Conservation (phyloP, 2,888 invertebrate genomes). For the Cantharis rufa region DNA sequence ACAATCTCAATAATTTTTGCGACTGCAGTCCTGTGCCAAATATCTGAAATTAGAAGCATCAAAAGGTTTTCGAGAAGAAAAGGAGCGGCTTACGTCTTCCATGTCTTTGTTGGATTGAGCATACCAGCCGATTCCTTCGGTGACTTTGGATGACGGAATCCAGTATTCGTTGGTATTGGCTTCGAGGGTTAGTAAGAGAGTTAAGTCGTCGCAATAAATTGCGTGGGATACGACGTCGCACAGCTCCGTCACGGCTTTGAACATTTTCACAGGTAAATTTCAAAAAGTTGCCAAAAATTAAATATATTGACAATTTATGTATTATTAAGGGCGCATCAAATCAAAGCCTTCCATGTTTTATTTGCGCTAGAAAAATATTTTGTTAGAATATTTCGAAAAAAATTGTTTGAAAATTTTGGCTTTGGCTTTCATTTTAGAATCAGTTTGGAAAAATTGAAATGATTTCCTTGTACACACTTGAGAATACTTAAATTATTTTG, state of each 20-base stretch:
- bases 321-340: too few species aligned
- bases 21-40: not conserved
- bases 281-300: not conserved
- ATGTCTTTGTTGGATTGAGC: slow-evolving; percentile 41
- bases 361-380: too few species aligned
- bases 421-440: too few species aligned
- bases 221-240: slow-evolving; percentile 44
- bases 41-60: not conserved
- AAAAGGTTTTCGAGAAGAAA: too few species aligned
- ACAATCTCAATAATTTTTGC: slow-evolving; percentile 39
- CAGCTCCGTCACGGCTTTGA: slow-evolving; percentile 29
- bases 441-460: too few species aligned
- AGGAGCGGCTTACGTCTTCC: slow-evolving; percentile 39
- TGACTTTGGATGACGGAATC: slow-evolving; percentile 45
- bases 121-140: slow-evolving; percentile 39
- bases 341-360: not conserved
- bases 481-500: too few species aligned
- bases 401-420: too few species aligned
- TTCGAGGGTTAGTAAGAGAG: slow-evolving; percentile 45
- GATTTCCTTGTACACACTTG: too few species aligned
- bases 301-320: not conserved
- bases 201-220: slow-evolving; percentile 43
- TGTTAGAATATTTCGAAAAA: too few species aligned
- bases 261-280: slow-evolving; percentile 6
- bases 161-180: slow-evolving; percentile 43